Base-by-base conservation (phyloP, 92 coral and sea anemone species). In the Metridium senile region DNA sequence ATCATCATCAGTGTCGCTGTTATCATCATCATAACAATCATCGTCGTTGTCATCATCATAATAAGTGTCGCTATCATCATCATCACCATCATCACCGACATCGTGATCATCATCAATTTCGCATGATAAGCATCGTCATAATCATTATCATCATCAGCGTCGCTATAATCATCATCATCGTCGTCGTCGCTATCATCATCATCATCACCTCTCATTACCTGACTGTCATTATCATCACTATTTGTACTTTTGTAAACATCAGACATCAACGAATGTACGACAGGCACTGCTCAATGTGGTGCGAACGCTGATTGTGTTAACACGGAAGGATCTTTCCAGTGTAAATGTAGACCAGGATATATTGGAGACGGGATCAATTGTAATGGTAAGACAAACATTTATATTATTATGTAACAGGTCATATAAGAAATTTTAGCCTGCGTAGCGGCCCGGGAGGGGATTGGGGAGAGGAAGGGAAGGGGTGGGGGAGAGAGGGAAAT, bases 231-330 rank as follows among this genome's bases (percentile, higher is more conserved):
- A 39, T 39, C 49, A 39, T 39, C 49, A 39, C 13, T 13, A 39
- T 39, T n/a, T n/a, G n/a, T n/a, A 39, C 49, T 39, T 39, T 39
- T 39, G 49, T 39, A 39, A 39, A 39, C 49, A 39, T n/a, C 54
- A 82, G 87, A 82, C 70, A 82, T 82, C 70, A 68, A 82, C 59
- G 87, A 82, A 75, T 82, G 87, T 10, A 62, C 62, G 54, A 23
- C 47, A 27, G 59, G 33, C 25, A 33, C 21, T 6, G 65, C 58
- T 49, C 29, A 62, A 6, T 82, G 86, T 49, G 85, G 73, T 51
- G 82, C 32, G 53, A 86, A 86, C 65, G 93, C 93, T 11, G 79
- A 79, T 20, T 92, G 97, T 63, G 31, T 57, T 19, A 88, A 91
- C 76, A 82, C 85, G n/a, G 2, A 47, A 23, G 91, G 97, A 17